A percentile compares a stretch with the other conserved stretches of the same genome.
phyloP scores from a whole-genome alignment of 2,888 invertebrate species.

The Machimus atricapillus region DNA sequence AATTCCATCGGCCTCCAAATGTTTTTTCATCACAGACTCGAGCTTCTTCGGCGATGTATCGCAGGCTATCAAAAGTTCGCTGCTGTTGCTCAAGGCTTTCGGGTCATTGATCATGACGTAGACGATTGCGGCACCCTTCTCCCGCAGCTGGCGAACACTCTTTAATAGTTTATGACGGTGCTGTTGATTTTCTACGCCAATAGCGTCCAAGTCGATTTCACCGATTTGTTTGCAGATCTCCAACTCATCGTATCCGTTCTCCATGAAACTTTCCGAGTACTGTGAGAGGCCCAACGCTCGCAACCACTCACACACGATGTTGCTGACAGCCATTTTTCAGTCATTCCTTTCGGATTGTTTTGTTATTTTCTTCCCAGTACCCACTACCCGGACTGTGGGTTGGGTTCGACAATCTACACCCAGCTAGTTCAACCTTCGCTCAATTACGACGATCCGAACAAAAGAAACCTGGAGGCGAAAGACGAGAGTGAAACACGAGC shows the following conservation, averaged over 20 bases:
- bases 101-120: conserved; percentile 90
- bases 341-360: conserved; percentile 43
- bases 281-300: conserved; percentile 87
- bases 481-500: conserved; percentile 2
- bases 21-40: conserved; percentile 82
- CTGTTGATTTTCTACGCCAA: conserved; percentile 84
- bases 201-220: conserved; percentile 93
- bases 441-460: conserved; percentile 28
- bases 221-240: conserved; percentile 97
- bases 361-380: not conserved
- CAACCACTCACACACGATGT: conserved; percentile 93
- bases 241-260: conserved; percentile 95
- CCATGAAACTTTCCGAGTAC: conserved; percentile 92
- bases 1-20: conserved; percentile 85
- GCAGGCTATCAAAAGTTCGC: conserved; percentile 62
- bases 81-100: conserved; percentile 65
- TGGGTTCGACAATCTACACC: not conserved
- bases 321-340: conserved; percentile 66
- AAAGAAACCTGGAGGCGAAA: not conserved
- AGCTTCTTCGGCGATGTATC: conserved; percentile 66
- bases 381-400: not conserved
- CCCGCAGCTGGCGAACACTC: conserved; percentile 83
- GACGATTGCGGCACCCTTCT: conserved; percentile 92
- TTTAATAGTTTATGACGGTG: conserved; percentile 83
- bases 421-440: conserved; percentile 26